These are phyloP conservation scores for Ranitomeya variabilis DNA, from an alignment of 2,113 vertebrate species.

Conservation along the genomic window DNA sequence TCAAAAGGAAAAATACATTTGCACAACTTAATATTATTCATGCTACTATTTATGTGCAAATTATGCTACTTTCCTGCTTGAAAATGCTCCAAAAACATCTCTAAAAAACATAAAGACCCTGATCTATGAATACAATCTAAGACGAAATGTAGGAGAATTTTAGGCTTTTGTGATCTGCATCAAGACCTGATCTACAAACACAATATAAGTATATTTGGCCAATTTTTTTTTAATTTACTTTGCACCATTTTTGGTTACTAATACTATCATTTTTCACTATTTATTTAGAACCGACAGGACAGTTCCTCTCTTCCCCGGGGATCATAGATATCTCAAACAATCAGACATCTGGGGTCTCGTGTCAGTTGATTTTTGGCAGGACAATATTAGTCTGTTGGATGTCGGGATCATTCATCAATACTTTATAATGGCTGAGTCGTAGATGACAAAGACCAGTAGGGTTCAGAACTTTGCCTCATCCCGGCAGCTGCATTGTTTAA, in stretches of 20 bases:
- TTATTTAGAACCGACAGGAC: neutral
- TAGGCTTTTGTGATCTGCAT: too few relatives aligned
- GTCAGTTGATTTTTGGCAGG: neutral
- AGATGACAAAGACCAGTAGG: neutral
- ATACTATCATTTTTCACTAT: neutral
- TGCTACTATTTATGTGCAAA: too few relatives aligned
- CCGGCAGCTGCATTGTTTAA: neutral
- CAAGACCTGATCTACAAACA: neutral
- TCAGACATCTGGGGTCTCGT: neutral
- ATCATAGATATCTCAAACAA: neutral
- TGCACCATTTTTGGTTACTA: neutral
- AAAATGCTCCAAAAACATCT: too few relatives aligned
- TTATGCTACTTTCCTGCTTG: too few relatives aligned
- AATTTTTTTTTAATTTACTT: neutral
- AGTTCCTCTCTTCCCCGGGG: neutral
- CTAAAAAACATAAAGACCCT: too few relatives aligned
- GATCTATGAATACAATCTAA: too few relatives aligned
- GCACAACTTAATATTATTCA: too few relatives aligned
- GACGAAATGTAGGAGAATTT: too few relatives aligned
- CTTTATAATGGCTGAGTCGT: neutral
- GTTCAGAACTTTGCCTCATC: neutral
- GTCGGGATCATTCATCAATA: neutral
- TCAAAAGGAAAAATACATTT: too few relatives aligned
- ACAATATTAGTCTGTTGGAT: neutral
- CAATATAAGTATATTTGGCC: neutral